Evolutionary conservation across 2,113 vertebrate genomes (phyloP).

Genomic region (Phainopepla nitens): DNA sequence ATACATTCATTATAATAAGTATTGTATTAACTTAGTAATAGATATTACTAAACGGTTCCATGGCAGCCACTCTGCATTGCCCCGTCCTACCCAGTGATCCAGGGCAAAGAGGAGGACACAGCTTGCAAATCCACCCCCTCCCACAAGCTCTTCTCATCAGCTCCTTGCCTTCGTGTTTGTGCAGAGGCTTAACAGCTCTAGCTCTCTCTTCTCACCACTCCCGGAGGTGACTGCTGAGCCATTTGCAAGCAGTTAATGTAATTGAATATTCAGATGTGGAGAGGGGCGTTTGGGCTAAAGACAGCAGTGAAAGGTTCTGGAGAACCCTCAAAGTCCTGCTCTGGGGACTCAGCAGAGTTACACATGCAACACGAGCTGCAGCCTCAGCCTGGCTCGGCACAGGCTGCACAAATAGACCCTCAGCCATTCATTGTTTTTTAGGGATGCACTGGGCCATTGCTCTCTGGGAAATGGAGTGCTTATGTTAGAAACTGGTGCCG

Average conservation of each 20-base stretch:
- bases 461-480: neutral
- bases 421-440: neutral
- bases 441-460: neutral
- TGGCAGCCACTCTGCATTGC: neutral
- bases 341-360: neutral
- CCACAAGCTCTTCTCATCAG: accelerated
- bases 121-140: neutral
- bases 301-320: neutral
- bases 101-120: neutral
- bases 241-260: neutral
- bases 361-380: neutral
- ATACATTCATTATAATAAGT: neutral
- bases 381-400: neutral
- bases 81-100: neutral
- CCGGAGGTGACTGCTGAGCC: neutral
- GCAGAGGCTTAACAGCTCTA: neutral
- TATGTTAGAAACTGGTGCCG: neutral
- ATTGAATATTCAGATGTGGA: neutral
- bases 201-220: neutral
- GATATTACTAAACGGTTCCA: neutral
- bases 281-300: neutral
- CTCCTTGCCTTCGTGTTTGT: neutral
- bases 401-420: neutral
- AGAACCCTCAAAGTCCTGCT: neutral
- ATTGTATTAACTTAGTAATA: neutral